These are phyloP conservation scores for Acanthosoma haemorrhoidale DNA, from an alignment of 2,888 invertebrate species.

Conservation along the genomic window DNA sequence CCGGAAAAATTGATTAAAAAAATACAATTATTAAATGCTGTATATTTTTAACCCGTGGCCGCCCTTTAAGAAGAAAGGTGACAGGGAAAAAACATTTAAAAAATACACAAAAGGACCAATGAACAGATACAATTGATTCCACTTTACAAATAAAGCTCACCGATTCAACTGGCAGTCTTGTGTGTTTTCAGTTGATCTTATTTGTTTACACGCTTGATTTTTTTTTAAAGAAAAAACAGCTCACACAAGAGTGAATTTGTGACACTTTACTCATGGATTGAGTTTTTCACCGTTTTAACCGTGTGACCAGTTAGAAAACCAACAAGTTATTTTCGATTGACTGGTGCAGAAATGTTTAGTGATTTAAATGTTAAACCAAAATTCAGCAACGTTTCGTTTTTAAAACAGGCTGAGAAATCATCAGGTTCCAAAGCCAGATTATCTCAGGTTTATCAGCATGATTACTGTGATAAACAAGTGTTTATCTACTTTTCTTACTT, in stretches of 20 bases:
- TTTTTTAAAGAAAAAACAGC: background rate
- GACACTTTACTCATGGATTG: background rate
- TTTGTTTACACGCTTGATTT: constrained; percentile 4
- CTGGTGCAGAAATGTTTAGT: background rate
- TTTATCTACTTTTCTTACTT: too few relatives aligned
- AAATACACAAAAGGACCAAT: background rate
- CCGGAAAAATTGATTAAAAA: too few relatives aligned
- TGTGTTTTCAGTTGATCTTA: background rate
- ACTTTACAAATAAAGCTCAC: constrained; percentile 6
- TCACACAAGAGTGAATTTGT: background rate
- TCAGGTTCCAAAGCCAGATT: too few relatives aligned
- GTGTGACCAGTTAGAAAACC: background rate
- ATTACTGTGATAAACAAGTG: too few relatives aligned
- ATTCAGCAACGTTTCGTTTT: background rate
- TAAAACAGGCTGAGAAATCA: too few relatives aligned
- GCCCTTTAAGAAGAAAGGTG: too few relatives aligned
- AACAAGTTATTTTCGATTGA: constrained; percentile 5
- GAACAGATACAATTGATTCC: background rate
- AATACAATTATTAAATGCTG: too few relatives aligned
- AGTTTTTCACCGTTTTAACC: background rate
- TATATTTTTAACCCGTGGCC: too few relatives aligned
- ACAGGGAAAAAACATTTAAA: too few relatives aligned
- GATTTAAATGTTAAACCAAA: background rate
- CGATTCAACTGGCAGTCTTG: background rate
- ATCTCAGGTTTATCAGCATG: too few relatives aligned